phyloP scores from a whole-genome alignment of 1,140 invertebrate species.

The Panagrolaimus sp. region DNA sequence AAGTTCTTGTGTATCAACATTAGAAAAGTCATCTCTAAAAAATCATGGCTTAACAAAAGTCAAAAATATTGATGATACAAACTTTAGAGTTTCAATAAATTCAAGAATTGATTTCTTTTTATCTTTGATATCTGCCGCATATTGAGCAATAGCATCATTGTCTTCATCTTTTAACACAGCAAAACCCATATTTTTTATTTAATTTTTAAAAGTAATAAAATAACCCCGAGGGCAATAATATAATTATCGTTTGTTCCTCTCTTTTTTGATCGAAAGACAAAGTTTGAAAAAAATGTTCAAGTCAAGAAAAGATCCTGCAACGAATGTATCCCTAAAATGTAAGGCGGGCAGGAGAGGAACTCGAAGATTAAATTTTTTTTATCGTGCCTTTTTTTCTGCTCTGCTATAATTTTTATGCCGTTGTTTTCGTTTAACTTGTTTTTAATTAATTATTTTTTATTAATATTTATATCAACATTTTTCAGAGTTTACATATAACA shows the following conservation, averaged over 20 bases:
- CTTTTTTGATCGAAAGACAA: too few species aligned
- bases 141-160: background rate
- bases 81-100: background rate
- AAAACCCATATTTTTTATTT: background rate
- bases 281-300: too few species aligned
- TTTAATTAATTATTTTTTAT: background rate
- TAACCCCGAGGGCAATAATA: background rate
- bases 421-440: background rate
- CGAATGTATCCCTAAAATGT: background rate
- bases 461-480: background rate
- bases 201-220: background rate
- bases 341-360: background rate
- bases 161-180: background rate
- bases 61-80: background rate
- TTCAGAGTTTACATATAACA: conserved; percentile 14
- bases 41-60: background rate
- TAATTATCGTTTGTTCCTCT: too few species aligned
- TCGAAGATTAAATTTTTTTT: too few species aligned
- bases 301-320: background rate
- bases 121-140: background rate
- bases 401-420: too few species aligned
- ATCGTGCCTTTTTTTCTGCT: too few species aligned
- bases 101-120: background rate
- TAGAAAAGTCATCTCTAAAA: conserved; percentile 5
- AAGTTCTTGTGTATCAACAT: background rate